phyloP scores from a whole-genome alignment of 2,797 vertebrate species.

The Microhierax caerulescens region DNA sequence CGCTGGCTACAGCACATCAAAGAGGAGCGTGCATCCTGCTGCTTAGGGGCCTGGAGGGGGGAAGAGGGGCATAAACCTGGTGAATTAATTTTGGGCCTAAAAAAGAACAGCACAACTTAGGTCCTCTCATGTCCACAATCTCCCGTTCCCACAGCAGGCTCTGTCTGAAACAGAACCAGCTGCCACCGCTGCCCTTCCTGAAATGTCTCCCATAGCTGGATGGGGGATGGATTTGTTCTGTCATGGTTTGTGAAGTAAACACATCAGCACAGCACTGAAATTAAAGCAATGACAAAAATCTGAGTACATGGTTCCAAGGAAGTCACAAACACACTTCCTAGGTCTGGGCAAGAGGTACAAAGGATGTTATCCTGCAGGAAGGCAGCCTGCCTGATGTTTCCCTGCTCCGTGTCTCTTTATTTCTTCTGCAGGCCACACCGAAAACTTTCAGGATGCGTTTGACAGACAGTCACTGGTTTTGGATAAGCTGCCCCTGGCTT shows the following conservation, averaged over 20 bases:
- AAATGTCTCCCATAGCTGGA: background rate
- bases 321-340: background rate
- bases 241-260: background rate
- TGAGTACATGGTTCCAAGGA: background rate
- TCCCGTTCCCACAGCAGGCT: background rate
- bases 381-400: background rate
- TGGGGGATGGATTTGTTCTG: background rate
- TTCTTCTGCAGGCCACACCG: constrained; percentile 77
- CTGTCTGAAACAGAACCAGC: background rate
- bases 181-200: fast-evolving
- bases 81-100: background rate
- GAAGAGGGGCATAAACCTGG: background rate
- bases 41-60: background rate
- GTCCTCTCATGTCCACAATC: fast-evolving
- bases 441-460: constrained; percentile 86
- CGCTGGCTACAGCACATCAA: background rate
- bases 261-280: background rate
- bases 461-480: constrained; percentile 73
- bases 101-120: background rate
- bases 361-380: background rate
- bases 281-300: background rate
- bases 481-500: constrained; percentile 86
- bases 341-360: background rate
- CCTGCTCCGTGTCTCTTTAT: fast-evolving
- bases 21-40: background rate